These are phyloP conservation scores for Ctenoplectra terminalis DNA, from an alignment of 1,140 invertebrate species.

Conservation along the genomic window DNA sequence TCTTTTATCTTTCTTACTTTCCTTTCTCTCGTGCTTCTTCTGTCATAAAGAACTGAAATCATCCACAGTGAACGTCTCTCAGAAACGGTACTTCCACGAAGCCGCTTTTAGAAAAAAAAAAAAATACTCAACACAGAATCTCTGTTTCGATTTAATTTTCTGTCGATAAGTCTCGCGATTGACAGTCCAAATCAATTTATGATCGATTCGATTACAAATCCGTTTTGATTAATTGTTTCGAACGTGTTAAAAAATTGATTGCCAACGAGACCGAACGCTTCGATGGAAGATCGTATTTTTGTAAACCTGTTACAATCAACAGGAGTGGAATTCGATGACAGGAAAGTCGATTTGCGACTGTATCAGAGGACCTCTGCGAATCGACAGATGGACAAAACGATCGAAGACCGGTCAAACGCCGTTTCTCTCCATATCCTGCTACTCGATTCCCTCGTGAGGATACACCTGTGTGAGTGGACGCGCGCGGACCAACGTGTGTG, in stretches of 20 bases:
- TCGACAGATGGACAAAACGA: conserved; percentile 44
- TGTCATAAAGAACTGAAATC: neutral
- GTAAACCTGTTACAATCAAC: neutral
- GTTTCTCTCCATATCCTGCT: conserved; percentile 70
- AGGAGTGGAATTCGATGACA: neutral
- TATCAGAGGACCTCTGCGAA: neutral
- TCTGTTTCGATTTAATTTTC: neutral
- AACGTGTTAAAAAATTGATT: neutral
- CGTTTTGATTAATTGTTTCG: neutral
- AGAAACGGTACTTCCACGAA: conserved; percentile 4
- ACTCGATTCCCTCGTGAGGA: conserved; percentile 44
- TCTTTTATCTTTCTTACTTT: too few species aligned
- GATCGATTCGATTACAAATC: neutral
- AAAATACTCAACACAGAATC: neutral
- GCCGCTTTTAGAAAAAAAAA: neutral
- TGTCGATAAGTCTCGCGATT: neutral
- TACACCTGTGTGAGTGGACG: conserved; percentile 36
- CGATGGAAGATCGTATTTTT: neutral
- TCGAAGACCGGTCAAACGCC: conserved; percentile 51
- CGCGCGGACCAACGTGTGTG: conserved; percentile 46
- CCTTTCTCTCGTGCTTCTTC: neutral
- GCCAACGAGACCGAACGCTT: too few species aligned
- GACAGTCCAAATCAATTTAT: neutral
- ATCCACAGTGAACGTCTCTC: neutral
- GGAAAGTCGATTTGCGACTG: conserved; percentile 33